These are phyloP conservation scores for Antheraea mylitta DNA, from an alignment of 1,140 invertebrate species.

Conservation along the genomic window DNA sequence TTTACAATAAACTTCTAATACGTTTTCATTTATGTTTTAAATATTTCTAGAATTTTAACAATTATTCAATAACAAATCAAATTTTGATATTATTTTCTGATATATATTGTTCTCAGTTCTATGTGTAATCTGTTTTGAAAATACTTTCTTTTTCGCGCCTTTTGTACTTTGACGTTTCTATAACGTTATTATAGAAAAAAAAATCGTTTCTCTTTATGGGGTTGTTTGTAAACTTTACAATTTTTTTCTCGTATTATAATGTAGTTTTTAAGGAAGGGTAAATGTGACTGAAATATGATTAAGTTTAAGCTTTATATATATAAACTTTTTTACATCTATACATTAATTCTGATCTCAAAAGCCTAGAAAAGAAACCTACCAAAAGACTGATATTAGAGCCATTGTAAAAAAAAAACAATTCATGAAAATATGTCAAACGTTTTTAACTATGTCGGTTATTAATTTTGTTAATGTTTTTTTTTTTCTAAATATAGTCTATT, in stretches of 20 bases:
- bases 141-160: neutral
- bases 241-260: neutral
- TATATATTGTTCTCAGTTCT: neutral
- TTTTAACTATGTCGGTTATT: neutral
- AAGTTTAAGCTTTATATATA: neutral
- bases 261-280: neutral
- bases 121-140: no score
- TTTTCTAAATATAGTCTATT: neutral
- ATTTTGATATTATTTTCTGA: neutral
- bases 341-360: neutral
- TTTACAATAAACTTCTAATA: neutral
- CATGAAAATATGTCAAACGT: neutral
- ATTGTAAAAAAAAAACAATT: neutral
- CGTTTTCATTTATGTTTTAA: neutral
- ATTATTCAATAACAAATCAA: neutral
- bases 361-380: neutral
- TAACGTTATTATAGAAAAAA: neutral
- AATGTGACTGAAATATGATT: neutral
- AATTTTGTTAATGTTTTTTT: neutral
- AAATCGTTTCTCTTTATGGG: no score
- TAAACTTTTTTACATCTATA: slow-evolving; percentile 1
- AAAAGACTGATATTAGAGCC: slow-evolving; percentile 4
- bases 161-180: neutral
- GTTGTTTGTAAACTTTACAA: no score
- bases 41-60: neutral